A percentile compares a stretch with the other conserved stretches of the same genome.
These are phyloP conservation scores for Crocidura indochinensis DNA, from an alignment of 2,797 vertebrate genomes.

Conservation along the genomic window DNA sequence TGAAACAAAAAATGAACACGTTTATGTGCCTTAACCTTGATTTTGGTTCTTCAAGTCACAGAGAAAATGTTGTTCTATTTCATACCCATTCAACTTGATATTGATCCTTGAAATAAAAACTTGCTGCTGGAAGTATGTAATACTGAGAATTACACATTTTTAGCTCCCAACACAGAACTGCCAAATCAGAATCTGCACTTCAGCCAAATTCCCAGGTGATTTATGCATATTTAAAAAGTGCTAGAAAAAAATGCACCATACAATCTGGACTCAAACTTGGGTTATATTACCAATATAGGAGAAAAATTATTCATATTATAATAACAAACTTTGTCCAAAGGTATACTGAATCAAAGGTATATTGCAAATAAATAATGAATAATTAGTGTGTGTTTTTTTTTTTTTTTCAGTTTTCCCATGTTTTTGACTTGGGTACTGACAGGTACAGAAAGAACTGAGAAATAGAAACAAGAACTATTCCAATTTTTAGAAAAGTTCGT, in stretches of 20 bases:
- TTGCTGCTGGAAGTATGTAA: neutral
- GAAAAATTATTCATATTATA: slow-evolving; percentile 33
- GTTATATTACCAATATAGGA: neutral
- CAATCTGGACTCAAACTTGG: slow-evolving; percentile 32
- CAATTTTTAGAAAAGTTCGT: neutral
- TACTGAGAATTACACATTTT: neutral
- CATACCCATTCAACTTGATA: neutral
- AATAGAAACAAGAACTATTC: neutral
- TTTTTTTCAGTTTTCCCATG: neutral
- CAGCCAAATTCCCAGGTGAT: neutral
- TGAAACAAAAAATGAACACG: neutral
- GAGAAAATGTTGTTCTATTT: neutral
- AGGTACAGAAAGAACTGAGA: too few relatives aligned
- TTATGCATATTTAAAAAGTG: neutral
- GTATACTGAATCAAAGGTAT: neutral
- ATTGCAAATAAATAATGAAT: neutral
- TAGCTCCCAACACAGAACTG: neutral
- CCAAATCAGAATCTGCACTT: neutral
- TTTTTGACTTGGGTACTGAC: neutral
- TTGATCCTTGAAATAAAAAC: neutral
- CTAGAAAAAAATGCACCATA: slow-evolving; percentile 14
- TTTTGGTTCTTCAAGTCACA: neutral
- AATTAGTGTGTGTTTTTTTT: neutral
- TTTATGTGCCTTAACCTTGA: neutral
- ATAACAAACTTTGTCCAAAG: neutral